Conservation (phyloP, 2,888 invertebrate genomes). For the Ceratothoa steindachneri region DNA sequence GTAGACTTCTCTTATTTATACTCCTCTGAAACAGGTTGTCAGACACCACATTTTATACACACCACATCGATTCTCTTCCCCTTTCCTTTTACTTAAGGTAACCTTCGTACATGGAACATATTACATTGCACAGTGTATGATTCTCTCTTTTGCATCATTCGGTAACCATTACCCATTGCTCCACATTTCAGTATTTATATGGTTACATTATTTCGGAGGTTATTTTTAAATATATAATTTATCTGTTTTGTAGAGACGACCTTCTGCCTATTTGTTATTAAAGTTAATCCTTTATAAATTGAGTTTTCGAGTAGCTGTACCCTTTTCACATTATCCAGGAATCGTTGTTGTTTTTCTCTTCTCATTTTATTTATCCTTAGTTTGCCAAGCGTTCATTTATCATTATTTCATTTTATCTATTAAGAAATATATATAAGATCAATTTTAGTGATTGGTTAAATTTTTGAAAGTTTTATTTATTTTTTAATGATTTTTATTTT, state of each 20-base stretch:
- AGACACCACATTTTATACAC: no score
- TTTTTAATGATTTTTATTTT: conserved; percentile 24
- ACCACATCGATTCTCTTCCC: not conserved
- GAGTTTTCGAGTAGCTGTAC: conserved; percentile 8
- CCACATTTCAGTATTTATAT: conserved; percentile 10
- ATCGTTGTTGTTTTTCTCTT: not conserved
- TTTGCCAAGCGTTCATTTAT: conserved; percentile 22
- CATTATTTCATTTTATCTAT: conserved; percentile 16
- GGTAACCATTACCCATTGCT: conserved; percentile 9
- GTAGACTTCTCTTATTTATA: conserved; percentile 5
- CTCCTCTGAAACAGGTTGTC: not conserved
- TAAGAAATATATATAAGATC: not conserved
- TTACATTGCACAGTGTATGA: not conserved
- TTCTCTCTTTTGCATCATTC: not conserved
- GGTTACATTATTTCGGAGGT: conserved; percentile 14
- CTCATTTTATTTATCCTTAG: conserved; percentile 7
- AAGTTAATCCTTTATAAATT: conserved; percentile 4
- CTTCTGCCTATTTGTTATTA: conserved; percentile 7
- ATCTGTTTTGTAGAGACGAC: not conserved
- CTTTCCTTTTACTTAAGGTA: not conserved
- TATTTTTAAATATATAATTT: conserved; percentile 7
- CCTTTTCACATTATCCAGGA: not conserved
- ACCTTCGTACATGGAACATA: not conserved
- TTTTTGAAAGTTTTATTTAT: conserved; percentile 10
- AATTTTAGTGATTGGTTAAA: not conserved